phyloP scores from a whole-genome alignment of 2,888 invertebrate genomes.

The Microctonus hyperodae region DNA sequence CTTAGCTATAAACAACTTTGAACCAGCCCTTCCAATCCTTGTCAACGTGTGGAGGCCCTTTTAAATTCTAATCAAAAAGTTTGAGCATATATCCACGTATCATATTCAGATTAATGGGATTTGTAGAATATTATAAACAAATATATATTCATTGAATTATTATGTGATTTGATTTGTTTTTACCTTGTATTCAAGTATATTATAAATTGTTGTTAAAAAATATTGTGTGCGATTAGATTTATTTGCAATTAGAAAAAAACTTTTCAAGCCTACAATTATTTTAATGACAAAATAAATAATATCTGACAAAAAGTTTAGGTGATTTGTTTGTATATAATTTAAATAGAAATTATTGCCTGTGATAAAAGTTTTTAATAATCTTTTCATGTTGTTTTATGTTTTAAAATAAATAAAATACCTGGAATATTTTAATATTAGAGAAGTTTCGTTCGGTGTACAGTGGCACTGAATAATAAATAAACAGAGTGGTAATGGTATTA shows the following conservation, averaged over 20 bases:
- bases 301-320: too few species aligned
- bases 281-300: too few species aligned
- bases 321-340: too few species aligned
- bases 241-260: too few species aligned
- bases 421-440: not conserved
- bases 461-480: not conserved
- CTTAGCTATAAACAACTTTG: slow-evolving; percentile 2
- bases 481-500: not conserved
- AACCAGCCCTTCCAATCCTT: not conserved
- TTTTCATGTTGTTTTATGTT: not conserved
- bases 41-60: slow-evolving; percentile 8
- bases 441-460: not conserved
- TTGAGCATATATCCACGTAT: not conserved
- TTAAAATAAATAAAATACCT: not conserved
- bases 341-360: not conserved
- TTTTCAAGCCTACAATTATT: too few species aligned
- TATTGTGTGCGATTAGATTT: too few species aligned
- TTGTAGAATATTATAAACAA: not conserved
- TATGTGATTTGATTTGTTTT: not conserved
- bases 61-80: not conserved
- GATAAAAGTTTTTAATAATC: not conserved
- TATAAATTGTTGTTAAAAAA: too few species aligned
- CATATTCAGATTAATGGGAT: not conserved
- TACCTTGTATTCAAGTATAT: not conserved
- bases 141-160: not conserved